phyloP scores from a whole-genome alignment of 1,140 invertebrate species.

The Bombus waltoni region DNA sequence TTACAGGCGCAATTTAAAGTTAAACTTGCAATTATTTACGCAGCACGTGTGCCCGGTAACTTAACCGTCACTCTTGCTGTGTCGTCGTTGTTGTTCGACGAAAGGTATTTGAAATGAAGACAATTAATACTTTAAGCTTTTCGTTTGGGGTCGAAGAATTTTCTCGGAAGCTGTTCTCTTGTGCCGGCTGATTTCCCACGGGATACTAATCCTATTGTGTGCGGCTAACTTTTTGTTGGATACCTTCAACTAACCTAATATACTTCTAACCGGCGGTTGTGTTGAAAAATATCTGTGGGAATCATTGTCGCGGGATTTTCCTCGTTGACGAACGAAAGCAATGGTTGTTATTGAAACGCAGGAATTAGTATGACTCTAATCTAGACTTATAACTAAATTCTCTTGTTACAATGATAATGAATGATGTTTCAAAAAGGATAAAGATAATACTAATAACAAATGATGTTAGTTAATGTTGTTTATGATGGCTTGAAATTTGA shows the following conservation, averaged over 20 bases:
- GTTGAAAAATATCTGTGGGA: constrained; percentile 31
- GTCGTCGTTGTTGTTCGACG: constrained; percentile 9
- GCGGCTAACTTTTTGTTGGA: constrained; percentile 74
- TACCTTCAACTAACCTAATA: constrained; percentile 53
- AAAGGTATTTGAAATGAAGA: constrained; percentile 53
- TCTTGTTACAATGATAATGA: not conserved
- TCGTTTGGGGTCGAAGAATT: constrained; percentile 73
- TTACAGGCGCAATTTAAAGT: constrained; percentile 38
- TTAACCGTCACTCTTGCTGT: not conserved
- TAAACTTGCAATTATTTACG: constrained; percentile 39
- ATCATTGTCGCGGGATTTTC: not conserved
- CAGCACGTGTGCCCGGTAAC: not conserved
- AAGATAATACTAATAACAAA: not conserved
- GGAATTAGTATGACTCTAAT: not conserved
- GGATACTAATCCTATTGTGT: constrained; percentile 78
- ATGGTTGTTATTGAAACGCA: not conserved
- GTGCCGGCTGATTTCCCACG: constrained; percentile 78
- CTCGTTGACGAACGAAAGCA: not conserved
- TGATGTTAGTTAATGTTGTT: not conserved
- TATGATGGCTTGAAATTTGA: no score
- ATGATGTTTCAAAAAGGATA: not conserved
- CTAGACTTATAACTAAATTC: not conserved
- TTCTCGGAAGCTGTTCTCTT: constrained; percentile 64
- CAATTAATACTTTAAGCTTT: constrained; percentile 78
- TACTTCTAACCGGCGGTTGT: constrained; percentile 6